phyloP scores from a whole-genome alignment of 2,888 invertebrate species.

The Cataglyphis albicans region DNA sequence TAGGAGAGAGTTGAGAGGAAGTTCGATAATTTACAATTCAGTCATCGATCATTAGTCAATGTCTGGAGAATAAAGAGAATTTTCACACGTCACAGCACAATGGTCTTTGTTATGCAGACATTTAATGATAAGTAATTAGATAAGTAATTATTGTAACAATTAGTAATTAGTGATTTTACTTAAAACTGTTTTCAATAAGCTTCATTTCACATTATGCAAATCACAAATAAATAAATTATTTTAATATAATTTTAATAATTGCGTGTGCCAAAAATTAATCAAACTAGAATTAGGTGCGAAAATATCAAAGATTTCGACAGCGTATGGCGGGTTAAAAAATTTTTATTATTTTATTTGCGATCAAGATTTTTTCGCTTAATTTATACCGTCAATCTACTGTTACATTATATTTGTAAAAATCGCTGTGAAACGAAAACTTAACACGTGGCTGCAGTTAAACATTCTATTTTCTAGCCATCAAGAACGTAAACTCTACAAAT shows the following conservation, averaged over 20 bases:
- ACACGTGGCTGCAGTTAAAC: neutral
- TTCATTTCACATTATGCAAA: neutral
- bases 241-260: neutral
- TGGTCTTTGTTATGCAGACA: neutral
- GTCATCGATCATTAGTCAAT: neutral
- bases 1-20: neutral
- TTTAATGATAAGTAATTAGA: neutral
- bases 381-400: neutral
- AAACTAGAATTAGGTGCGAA: neutral
- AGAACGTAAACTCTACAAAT: neutral
- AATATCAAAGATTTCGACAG: neutral
- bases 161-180: neutral
- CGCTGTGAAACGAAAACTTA: neutral
- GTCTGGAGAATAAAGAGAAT: neutral
- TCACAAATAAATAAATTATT: neutral
- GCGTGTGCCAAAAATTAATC: neutral
- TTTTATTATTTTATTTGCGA: neutral
- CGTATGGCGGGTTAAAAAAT: neutral
- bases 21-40: neutral
- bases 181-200: neutral
- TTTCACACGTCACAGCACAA: neutral
- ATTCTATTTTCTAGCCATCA: neutral
- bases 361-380: neutral
- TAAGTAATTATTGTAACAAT: neutral
- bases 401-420: neutral